Base-by-base conservation (phyloP, 2,888 invertebrate genomes). In the Drosophila maculinotata region DNA sequence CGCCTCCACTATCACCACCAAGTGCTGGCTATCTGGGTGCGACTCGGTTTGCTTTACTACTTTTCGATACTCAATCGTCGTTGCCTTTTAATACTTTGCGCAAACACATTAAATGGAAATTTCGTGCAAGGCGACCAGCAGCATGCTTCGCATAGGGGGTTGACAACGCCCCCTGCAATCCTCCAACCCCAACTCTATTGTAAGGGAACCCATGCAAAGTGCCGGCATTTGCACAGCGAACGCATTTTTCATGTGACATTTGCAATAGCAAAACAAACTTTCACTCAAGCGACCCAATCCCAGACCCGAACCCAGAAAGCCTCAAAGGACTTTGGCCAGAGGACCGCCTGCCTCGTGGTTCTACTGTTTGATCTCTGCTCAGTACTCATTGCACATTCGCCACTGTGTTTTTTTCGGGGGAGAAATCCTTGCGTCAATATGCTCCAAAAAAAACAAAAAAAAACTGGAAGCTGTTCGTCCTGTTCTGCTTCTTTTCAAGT, bases 61-160 rank as follows among this genome's bases (percentile, higher is more conserved):
- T 80, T 77, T 82, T 73, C 88, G 86, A 87, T 87, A 87, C 83
- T 85, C 83, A 83, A 87, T 83, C 88, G 88, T 82, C 85, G 84
- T 60, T 84, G 87, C 78, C 81, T 85, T 87, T 83, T 82, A 82
- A 82, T 82, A 87, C 76, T 76, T 78, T 76, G 76, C 65, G 76
- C 74, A 77, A 89, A 79, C 74, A 81, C 79, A 75, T 87, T 85
- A 89, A 87, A 89, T 81, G 79, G 75, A 79, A 84, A 81, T 81
- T 83, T 82, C 70, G 76, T 78, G 66, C 85, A 78, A 67, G 76
- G 64, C 58, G 75, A 54, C 65, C 66, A 76, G 30, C 52, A 62
- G 31, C 36, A 58, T 53, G 69, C 35, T 42, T 45, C 52, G 10
- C 28, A 15, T 17, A 28, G 30, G 38, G 60, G 42, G 45, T 12